A percentile compares a stretch with the other conserved stretches of the same genome.
phyloP scores from a whole-genome alignment of 2,888 invertebrate species.

The Orthosia cruda region DNA sequence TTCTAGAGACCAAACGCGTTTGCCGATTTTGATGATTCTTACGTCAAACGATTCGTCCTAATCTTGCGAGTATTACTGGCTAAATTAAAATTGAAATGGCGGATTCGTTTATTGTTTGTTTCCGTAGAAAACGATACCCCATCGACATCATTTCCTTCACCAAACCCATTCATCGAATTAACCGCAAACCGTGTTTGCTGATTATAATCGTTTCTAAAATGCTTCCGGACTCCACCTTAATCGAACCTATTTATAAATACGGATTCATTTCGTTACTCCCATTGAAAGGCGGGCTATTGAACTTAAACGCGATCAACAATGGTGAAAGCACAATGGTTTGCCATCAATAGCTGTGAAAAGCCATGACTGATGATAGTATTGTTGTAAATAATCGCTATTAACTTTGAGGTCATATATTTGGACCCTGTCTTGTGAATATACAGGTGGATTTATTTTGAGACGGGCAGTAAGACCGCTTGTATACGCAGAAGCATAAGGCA shows the following conservation, averaged over 20 bases:
- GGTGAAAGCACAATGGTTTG: constrained; percentile 15
- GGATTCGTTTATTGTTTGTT: not conserved
- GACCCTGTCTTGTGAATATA: not conserved
- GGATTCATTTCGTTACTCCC: constrained; percentile 48
- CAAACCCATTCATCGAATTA: constrained; percentile 27
- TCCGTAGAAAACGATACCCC: constrained; percentile 5
- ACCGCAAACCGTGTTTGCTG: constrained; percentile 13
- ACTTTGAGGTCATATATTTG: constrained; percentile 26
- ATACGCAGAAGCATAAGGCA: too few species aligned
- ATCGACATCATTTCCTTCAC: not conserved
- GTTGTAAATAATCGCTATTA: constrained; percentile 38
- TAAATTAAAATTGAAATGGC: too few species aligned
- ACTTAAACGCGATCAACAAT: constrained; percentile 40
- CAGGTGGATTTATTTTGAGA: not conserved
- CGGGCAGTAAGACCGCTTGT: too few species aligned
- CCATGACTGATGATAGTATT: constrained; percentile 44
- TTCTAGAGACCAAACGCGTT: too few species aligned
- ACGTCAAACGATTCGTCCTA: too few species aligned
- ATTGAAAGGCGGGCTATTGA: constrained; percentile 37
- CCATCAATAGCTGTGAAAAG: constrained; percentile 16
- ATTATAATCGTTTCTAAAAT: constrained; percentile 50
- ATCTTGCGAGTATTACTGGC: too few species aligned
- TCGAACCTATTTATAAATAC: constrained; percentile 15
- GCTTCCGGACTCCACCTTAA: constrained; percentile 33
- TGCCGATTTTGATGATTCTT: too few species aligned